Evolutionary conservation across 2,113 vertebrate species (phyloP).

Genomic region (Zosterops borbonicus): DNA sequence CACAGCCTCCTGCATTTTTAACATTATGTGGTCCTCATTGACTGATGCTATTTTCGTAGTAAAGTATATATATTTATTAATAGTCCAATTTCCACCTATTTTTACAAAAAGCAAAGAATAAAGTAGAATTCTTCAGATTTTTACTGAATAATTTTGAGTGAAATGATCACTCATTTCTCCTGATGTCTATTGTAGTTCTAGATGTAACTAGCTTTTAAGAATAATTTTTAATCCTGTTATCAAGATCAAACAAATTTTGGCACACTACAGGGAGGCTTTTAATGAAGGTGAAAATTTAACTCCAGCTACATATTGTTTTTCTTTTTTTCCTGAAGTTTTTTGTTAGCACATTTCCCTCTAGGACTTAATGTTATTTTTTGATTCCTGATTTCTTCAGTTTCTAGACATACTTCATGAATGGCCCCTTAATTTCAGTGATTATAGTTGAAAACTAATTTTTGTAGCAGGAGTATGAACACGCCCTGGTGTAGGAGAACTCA

Average conservation of each 20-base stretch:
- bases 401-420: neutral
- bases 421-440: neutral
- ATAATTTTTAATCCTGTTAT: neutral
- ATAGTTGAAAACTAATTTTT: neutral
- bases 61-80: neutral
- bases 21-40: neutral
- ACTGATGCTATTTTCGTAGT: neutral
- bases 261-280: neutral
- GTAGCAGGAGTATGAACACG: rapidly evolving
- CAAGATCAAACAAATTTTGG: neutral
- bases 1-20: neutral
- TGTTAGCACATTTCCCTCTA: neutral
- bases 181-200: neutral
- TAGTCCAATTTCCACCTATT: neutral
- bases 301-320: neutral
- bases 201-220: neutral
- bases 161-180: neutral
- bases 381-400: neutral
- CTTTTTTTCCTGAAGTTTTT: neutral
- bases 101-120: neutral
- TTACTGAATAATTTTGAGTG: neutral
- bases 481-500: neutral
- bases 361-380: neutral
- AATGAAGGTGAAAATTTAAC: neutral
- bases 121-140: neutral